Base-by-base conservation (phyloP, 2,888 invertebrate species). In the Bembecia ichneumoniformis region DNA sequence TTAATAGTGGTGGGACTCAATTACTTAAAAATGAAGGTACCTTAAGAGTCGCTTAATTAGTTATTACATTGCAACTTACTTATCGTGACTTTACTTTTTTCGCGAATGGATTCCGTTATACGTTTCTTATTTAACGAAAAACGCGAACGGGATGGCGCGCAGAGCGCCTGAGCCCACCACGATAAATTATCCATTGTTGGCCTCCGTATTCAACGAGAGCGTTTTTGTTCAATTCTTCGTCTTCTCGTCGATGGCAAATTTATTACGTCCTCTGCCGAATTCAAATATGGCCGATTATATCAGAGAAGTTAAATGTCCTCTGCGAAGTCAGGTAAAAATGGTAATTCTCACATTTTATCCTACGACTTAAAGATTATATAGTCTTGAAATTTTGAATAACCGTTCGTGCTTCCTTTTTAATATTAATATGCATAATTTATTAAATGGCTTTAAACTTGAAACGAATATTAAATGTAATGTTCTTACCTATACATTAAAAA, bases 181-280 rank as follows among this genome's bases (percentile, higher is more conserved):
- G 74, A 87, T 86, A 83, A 84, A 84, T 84, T 83, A 81, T 77
- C 84, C 74, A 83, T 83, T 86, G 82, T 83, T 76, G 71, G 68
- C 66, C 65, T 59, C 62, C 72, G 75, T 79, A 79, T 83, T 77
- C 78, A 78, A 79, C 78, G 78, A 75, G 78, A 77, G 68, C 72
- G 81, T 82, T 87, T 86, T 83, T 84, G 84, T 87, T 83, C 84
- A 79, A 82, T 83, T 83, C 84, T 82, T 82, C 77, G 79, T 74
- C 76, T 80, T 73, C 74, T 80, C 78, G 78, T 84, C 82, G 83
- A 83, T 82, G 74, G 81, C 62, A 77, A 84, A 86, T 84, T 84
- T 84, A 86, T 86, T 77, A 75, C 82, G 71, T 66, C 67, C 71
- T 71, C 73, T 70, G 69, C 72, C 72, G 75, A 78, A 84, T 83